Base-by-base conservation (phyloP, 2,888 invertebrate species). In the Sphinx pinastri region DNA sequence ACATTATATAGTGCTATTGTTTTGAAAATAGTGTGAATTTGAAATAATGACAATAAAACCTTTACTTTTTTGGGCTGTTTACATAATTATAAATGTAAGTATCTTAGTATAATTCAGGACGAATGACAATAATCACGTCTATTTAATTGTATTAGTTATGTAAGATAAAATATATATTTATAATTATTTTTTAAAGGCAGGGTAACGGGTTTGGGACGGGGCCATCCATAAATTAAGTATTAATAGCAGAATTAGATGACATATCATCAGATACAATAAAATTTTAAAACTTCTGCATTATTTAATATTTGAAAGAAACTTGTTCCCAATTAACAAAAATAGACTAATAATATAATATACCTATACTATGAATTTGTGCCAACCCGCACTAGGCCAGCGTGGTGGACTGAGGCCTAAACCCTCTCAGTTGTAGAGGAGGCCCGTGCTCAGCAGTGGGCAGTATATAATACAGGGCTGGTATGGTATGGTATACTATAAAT, bases 101-200 rank as follows among this genome's bases (percentile, higher is more conserved):
- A 69, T 60, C 25, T 69, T 52, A 69, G 45, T 70, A 63, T 69
- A 63, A 69, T 54, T 47, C 60, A 52, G 54, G 73, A 81, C 73
- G 71, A 76, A 77, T 75, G 84, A 87, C 84, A 84, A 84, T 83
- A 84, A 84, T 74, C 74, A 76, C 75, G 78, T 82, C 76, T 80
- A 77, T 79, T 78, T 77, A 73, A 74, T 72, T 73, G 75, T 67
- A 14, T 78, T 77, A 73, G 73, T 71, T 73, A 75, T 67, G 14
- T 67, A 70, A 57, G 67, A 57, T 57, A 51, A 66, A 57, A 68
- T 67, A 67, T 71, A 71, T 71, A 72, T 72, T 75, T 69, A 47
- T 71, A 54, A 16, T 49, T 69, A 75, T 74, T 75, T 73, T 78
- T 81, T 74, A 68, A 75, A 68, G 72, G 70, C 78, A 75, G 77